Evolutionary conservation across 2,113 vertebrate genomes (phyloP), one percentile per base, ranked within the genome.

Genomic region (Eptatretus burgeri): DNA sequence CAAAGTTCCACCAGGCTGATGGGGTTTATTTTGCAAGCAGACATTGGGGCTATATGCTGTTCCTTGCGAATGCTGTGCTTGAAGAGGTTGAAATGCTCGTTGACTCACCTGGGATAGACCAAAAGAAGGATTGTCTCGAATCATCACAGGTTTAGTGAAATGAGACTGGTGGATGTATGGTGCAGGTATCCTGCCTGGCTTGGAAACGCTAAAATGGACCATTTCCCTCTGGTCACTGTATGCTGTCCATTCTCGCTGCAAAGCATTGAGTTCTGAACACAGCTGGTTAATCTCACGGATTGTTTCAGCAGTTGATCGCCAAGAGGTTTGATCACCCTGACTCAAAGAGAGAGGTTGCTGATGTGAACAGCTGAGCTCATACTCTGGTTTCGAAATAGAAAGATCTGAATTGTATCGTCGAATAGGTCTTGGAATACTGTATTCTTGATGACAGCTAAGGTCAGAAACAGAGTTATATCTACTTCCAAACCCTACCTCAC

Each of bases 381-480:
- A 60, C 56, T 60, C 56, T 20, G 20, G n/a, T 20, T 60, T 60
- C 10, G 56, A 60, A 60, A 60, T 60, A 20, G 11, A 9, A 11
- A 17, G 56, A 20, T 60, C 56, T 0, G 89, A 98, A 68, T 79
- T 91, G 70, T 88, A 96, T 67, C 88, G 78, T 50, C 91, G 74
- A 72, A 98, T 77, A 66, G 89, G 91, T 65, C 88, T 77, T 0
- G 83, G 76, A 65, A 81, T 81, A 53, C 75, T 72, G 63, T 85
- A 64, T 63, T 89, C 86, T 2, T 78, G 77, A 1, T 85, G 80
- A 62, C 89, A 84, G 2, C 88, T 82, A 20, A 98, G 75, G 71
- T 98, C 87, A 0, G 91, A 91, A 73, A 84, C 87, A 10, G 91
- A 98, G 64, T 87, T 84, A 0, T 94, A 95, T 62, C 95, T 88